phyloP scores from a whole-genome alignment of 2,888 invertebrate genomes.

The Meghimatium bilineatum region DNA sequence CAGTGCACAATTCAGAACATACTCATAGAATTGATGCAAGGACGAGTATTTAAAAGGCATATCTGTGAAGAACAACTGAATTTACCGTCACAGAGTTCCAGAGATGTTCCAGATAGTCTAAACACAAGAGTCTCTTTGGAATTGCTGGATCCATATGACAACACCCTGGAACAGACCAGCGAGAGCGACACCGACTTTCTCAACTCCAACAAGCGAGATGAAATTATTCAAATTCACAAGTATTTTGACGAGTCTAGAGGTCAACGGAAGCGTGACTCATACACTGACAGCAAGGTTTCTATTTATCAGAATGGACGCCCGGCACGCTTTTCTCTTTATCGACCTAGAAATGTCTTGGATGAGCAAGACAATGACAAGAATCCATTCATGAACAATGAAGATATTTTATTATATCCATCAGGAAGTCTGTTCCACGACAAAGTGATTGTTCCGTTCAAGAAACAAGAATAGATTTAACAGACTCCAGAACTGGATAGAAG shows the following conservation, averaged over 20 bases:
- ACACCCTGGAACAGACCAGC: not conserved
- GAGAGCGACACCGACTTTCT: conserved; percentile 2
- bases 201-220: conserved; percentile 59
- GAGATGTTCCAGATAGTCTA: conserved; percentile 43
- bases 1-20: conserved; percentile 89
- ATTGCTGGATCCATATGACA: conserved; percentile 44
- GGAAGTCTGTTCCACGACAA: not conserved
- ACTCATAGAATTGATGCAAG: conserved; percentile 56
- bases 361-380: not conserved
- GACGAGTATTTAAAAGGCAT: not conserved
- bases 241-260: conserved; percentile 60
- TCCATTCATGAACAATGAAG: not conserved
- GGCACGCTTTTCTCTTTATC: not conserved
- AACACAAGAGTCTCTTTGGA: conserved; percentile 50
- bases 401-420: not conserved
- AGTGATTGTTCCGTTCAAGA: not conserved
- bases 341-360: not conserved
- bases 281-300: not conserved
- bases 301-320: not conserved
- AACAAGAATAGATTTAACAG: not conserved
- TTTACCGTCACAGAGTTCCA: not conserved
- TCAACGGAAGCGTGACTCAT: conserved; percentile 51
- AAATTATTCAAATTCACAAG: conserved; percentile 64
- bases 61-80: conserved; percentile 49
- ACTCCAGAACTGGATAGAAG: not conserved